Evolutionary conservation across 2,888 invertebrate genomes (phyloP).

Genomic region (Ceratothoa steindachneri): DNA sequence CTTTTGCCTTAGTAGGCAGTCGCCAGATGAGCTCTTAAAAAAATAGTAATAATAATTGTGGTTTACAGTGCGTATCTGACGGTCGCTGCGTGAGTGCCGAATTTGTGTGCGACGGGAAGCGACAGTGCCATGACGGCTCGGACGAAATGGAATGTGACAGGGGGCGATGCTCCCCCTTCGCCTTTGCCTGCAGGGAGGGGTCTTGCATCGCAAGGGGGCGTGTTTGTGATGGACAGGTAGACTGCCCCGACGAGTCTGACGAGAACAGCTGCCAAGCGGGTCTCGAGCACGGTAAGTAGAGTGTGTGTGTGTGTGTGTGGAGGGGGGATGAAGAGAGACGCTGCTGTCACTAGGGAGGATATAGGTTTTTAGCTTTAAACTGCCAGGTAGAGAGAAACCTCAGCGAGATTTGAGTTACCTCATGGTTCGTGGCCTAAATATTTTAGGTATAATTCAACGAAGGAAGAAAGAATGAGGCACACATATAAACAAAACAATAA

Average conservation of each 20-base stretch:
- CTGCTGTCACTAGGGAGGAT: not conserved
- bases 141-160: constrained; percentile 22
- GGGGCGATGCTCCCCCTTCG: constrained; percentile 27
- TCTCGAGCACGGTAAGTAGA: no score
- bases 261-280: constrained; percentile 59
- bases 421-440: no score
- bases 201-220: constrained; percentile 63
- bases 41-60: no score
- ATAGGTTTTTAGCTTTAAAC: no score
- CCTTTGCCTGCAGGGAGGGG: constrained; percentile 59
- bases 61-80: constrained; percentile 71
- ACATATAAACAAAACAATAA: no score
- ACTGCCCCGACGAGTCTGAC: constrained; percentile 64
- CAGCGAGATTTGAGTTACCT: no score
- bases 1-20: no score
- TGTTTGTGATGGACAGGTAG: constrained; percentile 62
- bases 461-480: no score
- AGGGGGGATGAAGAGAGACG: not conserved
- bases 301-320: not conserved
- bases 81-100: constrained; percentile 88
- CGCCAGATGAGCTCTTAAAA: no score
- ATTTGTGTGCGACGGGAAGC: constrained; percentile 81
- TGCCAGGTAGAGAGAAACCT: no score
- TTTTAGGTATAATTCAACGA: no score
- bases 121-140: constrained; percentile 61